phyloP scores from a whole-genome alignment of 2,797 vertebrate genomes.

The Moxostoma hubbsi region DNA sequence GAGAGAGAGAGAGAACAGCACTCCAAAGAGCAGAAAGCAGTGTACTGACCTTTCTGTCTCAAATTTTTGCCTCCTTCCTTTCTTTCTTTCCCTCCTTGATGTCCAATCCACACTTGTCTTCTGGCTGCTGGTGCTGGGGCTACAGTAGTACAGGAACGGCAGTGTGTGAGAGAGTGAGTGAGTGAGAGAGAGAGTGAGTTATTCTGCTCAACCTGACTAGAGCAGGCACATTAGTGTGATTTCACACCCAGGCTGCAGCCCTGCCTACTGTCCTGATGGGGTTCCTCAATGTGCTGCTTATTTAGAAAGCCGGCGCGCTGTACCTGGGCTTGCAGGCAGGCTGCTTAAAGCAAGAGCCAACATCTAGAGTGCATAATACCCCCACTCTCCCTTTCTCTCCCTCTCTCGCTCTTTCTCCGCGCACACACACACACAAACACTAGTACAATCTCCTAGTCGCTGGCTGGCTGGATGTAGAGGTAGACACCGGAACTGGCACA shows the following conservation, averaged over 20 bases:
- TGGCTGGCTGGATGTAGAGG: conserved; percentile 66
- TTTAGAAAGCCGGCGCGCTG: conserved; percentile 78
- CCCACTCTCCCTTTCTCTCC: conserved; percentile 65
- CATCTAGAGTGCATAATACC: conserved; percentile 84
- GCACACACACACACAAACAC: conserved; percentile 62
- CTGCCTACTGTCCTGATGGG: conserved; percentile 83
- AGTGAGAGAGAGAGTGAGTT: conserved; percentile 32
- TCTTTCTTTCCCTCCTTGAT: conserved; percentile 71
- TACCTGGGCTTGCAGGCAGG: conserved; percentile 76
- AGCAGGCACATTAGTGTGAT: conserved; percentile 80
- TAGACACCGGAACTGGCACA: conserved; percentile 60
- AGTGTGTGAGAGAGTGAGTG: conserved; percentile 35
- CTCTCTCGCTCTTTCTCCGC: conserved; percentile 37
- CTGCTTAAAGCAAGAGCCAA: conserved; percentile 84
- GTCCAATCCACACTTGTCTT: conserved; percentile 77
- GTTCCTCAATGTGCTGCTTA: conserved; percentile 82
- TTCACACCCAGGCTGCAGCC: conserved; percentile 82
- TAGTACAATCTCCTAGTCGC: conserved; percentile 63
- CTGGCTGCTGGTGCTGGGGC: conserved; percentile 63
- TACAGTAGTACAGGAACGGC: conserved; percentile 64
- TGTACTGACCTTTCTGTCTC: conserved; percentile 79
- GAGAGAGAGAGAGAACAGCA: conserved; percentile 34
- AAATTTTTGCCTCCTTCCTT: conserved; percentile 53
- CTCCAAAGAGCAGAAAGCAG: conserved; percentile 66
- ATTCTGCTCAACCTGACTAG: conserved; percentile 63